Conservation (phyloP, 2,113 vertebrate species). For the Arizona elegans region DNA sequence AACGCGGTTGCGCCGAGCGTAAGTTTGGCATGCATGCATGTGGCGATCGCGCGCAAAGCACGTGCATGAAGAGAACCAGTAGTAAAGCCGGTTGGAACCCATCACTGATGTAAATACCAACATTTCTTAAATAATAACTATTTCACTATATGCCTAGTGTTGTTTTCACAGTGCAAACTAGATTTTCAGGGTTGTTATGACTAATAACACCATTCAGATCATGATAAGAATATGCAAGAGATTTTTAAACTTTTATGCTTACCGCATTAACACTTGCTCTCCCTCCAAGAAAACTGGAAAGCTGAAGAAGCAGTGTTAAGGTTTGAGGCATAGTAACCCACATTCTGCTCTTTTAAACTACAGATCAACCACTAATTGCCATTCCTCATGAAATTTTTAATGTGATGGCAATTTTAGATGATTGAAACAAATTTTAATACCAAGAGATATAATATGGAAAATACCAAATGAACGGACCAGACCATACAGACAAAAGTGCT, state of each 20-base stretch:
- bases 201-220: background rate
- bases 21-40: too few species aligned
- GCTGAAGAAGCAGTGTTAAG: background rate
- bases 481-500: background rate
- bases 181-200: background rate
- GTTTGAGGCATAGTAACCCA: background rate
- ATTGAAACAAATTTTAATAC: background rate
- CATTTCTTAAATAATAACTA: background rate
- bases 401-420: background rate
- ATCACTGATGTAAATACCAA: background rate
- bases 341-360: background rate
- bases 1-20: too few species aligned
- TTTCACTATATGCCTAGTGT: background rate
- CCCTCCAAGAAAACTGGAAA: background rate
- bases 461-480: background rate
- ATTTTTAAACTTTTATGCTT: background rate
- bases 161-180: background rate
- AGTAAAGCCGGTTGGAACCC: too few species aligned
- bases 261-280: background rate
- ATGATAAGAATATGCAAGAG: background rate
- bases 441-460: background rate
- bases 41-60: too few species aligned
- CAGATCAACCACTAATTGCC: background rate
- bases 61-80: too few species aligned
- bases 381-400: background rate